phyloP scores from a whole-genome alignment of 2,888 invertebrate genomes.

The Corythucha ciliata region DNA sequence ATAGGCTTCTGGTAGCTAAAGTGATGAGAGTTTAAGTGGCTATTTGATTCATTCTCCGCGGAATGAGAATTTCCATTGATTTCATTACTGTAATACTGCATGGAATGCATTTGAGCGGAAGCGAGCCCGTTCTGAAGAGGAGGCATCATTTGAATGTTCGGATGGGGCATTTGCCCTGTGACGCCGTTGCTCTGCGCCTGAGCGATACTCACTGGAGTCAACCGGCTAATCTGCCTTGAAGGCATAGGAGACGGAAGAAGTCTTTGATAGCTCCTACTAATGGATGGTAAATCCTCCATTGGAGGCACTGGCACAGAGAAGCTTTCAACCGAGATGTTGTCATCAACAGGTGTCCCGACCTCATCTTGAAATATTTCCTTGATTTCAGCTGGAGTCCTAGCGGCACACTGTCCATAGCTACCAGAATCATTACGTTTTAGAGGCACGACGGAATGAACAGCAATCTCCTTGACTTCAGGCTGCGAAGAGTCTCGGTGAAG shows the following conservation, averaged over 20 bases:
- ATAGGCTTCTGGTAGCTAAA: no score
- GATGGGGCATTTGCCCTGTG: no score
- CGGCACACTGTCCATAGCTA: conserved; percentile 41
- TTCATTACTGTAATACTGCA: no score
- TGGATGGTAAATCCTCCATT: conserved; percentile 8
- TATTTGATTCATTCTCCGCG: no score
- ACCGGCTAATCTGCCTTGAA: conserved; percentile 21
- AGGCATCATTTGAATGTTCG: no score
- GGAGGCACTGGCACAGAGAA: background rate
- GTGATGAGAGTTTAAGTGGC: no score
- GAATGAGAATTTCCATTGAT: no score
- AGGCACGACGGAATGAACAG: conserved; percentile 37
- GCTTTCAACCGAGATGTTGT: background rate
- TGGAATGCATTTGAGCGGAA: no score
- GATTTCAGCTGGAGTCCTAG: conserved; percentile 30
- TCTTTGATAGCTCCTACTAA: conserved; percentile 17
- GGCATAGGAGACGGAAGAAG: conserved; percentile 29
- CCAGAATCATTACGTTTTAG: conserved; percentile 38
- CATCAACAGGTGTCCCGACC: conserved; percentile 18
- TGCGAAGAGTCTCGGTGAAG: conserved; percentile 58
- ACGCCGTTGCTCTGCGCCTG: background rate
- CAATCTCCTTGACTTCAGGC: conserved; percentile 41
- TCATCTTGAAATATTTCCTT: conserved; percentile 23
- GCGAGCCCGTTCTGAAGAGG: no score
- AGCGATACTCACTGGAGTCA: background rate